These are phyloP conservation scores for Malaclemys terrapin DNA, from an alignment of 2,113 vertebrate genomes.

Conservation along the genomic window DNA sequence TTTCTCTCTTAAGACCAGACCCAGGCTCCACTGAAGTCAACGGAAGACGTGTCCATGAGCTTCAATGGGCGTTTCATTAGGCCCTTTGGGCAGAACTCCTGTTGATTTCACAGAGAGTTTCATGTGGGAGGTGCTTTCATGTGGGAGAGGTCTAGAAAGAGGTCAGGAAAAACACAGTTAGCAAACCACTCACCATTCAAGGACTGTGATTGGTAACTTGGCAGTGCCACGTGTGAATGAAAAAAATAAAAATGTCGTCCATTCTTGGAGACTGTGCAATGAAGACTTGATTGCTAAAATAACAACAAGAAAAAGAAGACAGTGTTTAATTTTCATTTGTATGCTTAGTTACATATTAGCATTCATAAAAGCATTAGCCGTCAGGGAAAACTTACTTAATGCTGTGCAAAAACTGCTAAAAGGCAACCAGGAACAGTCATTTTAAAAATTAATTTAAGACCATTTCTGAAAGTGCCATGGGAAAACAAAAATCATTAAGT, in stretches of 20 bases:
- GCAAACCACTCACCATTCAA: not conserved
- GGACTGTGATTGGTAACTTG: not conserved
- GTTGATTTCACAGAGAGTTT: fast-evolving
- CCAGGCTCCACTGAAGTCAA: not conserved
- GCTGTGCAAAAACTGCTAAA: slow-evolving; percentile 49
- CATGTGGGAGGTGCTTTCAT: fast-evolving
- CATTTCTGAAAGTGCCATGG: slow-evolving; percentile 47
- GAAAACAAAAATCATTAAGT: slow-evolving; percentile 63
- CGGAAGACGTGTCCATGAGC: fast-evolving
- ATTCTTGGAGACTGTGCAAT: not conserved
- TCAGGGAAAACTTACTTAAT: slow-evolving; percentile 33
- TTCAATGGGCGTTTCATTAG: fast-evolving
- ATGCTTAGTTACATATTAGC: slow-evolving; percentile 24
- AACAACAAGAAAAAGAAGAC: not conserved
- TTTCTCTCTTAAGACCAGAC: not conserved
- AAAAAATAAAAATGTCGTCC: not conserved
- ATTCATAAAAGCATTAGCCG: slow-evolving; percentile 40
- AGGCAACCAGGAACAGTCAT: slow-evolving; percentile 60
- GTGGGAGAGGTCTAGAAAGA: not conserved
- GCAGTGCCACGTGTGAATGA: not conserved
- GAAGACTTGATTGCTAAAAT: not conserved
- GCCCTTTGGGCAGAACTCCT: fast-evolving
- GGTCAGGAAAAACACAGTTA: not conserved
- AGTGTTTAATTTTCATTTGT: slow-evolving; percentile 40
- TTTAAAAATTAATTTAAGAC: slow-evolving; percentile 75